Percentiles rank a stretch among this genome's conserved stretches.
Evolutionary conservation across 37 sponge, comb jelly and placozoan species (phyloP).

Genomic region (Beroe ovata): DNA sequence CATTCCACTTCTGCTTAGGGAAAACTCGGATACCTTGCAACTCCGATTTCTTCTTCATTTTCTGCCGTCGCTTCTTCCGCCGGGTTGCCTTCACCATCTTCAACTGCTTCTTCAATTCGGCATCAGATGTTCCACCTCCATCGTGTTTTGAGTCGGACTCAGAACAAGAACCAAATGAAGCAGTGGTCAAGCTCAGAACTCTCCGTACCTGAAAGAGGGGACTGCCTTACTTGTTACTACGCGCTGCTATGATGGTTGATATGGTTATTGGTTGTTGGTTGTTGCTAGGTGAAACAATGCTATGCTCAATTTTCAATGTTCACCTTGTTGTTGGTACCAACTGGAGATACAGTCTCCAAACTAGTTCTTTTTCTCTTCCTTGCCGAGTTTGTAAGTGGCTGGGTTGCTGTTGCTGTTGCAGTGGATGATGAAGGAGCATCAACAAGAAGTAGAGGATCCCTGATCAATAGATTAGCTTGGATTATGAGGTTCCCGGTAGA

Average conservation of each 20-base stretch:
- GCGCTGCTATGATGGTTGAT: too few species aligned
- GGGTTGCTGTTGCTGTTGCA: not conserved
- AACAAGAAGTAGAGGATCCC: conserved; percentile 26
- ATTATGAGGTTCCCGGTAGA: too few species aligned
- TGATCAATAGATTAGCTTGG: not conserved
- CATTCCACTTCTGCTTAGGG: conserved; percentile 23
- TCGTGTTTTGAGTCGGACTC: not conserved
- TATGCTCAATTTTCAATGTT: too few species aligned
- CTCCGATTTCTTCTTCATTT: conserved; percentile 50
- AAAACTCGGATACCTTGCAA: conserved; percentile 49
- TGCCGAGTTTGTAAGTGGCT: conserved; percentile 31
- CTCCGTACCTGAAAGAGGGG: not conserved
- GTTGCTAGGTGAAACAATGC: too few species aligned
- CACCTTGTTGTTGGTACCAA: not conserved
- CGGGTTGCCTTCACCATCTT: conserved; percentile 48
- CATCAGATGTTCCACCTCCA: not conserved
- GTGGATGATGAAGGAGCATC: not conserved
- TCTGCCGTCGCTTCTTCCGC: conserved; percentile 28
- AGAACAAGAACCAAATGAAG: not conserved
- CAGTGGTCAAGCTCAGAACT: conserved; percentile 19
- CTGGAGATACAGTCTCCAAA: conserved; percentile 12
- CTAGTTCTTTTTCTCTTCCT: conserved; percentile 59
- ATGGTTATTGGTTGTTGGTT: too few species aligned
- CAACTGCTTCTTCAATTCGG: conserved; percentile 49
- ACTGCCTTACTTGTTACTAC: too few species aligned